Evolutionary conservation across 2,797 vertebrate species (phyloP).

Genomic region (Betta splendens): DNA sequence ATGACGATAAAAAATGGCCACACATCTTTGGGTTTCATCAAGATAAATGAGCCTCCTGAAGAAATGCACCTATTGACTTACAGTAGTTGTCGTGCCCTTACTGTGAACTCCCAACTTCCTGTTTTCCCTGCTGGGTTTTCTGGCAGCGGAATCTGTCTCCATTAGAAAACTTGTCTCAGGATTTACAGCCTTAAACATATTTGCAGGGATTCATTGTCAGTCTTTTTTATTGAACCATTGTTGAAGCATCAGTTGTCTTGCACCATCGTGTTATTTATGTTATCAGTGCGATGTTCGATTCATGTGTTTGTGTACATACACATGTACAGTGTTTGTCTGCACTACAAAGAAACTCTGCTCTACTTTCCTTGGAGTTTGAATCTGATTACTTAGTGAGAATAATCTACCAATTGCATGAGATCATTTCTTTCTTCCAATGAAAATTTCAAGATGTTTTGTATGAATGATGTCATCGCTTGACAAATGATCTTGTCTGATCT

Average conservation of each 20-base stretch:
- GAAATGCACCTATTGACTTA: slow-evolving; percentile 84
- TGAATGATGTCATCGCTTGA: slow-evolving; percentile 51
- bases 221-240: slow-evolving; percentile 26
- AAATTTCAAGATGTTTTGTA: slow-evolving; percentile 66
- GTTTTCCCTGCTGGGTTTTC: slow-evolving; percentile 76
- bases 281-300: slow-evolving; percentile 11
- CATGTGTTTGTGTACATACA: slow-evolving; percentile 16
- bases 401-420: slow-evolving; percentile 58
- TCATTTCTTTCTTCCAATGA: slow-evolving; percentile 49
- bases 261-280: slow-evolving; percentile 33
- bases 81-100: slow-evolving; percentile 85
- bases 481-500: slow-evolving; percentile 14
- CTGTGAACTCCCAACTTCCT: slow-evolving; percentile 84
- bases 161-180: slow-evolving; percentile 74
- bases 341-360: slow-evolving; percentile 32
- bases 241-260: slow-evolving; percentile 11
- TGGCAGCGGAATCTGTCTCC: slow-evolving; percentile 76
- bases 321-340: slow-evolving; percentile 44
- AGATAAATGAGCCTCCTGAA: slow-evolving; percentile 77
- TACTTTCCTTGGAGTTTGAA: slow-evolving; percentile 35
- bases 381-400: slow-evolving; percentile 39
- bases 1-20: slow-evolving; percentile 80
- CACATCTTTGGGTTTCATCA: slow-evolving; percentile 68
- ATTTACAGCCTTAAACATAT: slow-evolving; percentile 61
- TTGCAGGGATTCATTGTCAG: slow-evolving; percentile 44